Evolutionary conservation across 2,797 vertebrate species (phyloP), one percentile per base, ranked within the genome.

Genomic region (Decapterus maruadsi): DNA sequence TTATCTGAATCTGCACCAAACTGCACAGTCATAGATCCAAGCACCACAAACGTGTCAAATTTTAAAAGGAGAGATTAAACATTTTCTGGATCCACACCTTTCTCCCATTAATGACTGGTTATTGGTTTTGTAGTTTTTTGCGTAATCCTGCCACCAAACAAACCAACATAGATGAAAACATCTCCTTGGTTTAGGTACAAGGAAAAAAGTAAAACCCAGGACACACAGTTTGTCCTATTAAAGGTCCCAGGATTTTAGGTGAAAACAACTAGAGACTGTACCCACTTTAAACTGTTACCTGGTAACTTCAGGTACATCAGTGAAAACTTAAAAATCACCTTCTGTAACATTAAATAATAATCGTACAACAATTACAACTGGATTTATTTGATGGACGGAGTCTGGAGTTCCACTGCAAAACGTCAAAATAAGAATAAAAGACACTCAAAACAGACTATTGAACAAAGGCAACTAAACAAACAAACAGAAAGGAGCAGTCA

Each of bases 351-450:
- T 11, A 40, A 36, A 36, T 36, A 46, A n/a, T 46, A 60, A 42
- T n/a, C n/a, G n/a, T n/a, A n/a, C 45, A 42, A 8, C 16, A 9
- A 62, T 40, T 53, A 40, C 22, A 55, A 12, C 57, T 71, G 16
- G 36, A 50, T 72, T 75, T 29, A 34, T 65, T 62, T 64, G 4
- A 53, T 17, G 19, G 40, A 54, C 55, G 12, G 76, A 50, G 12
- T 31, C 45, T 42, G 17, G 4, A 55, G 19, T 51, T 42, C 53
- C 58, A 74, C 65, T 63, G 75, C 72, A 81, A 81, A 64, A 69
- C 31, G 13, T 56, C 46, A 51, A 68, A 73, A 57, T 62, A n/a
- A 68, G n/a, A 59, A 65, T 34, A 80, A 29, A 45, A 4, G 11
- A 64, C 51, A 80, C 55, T 22, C 42, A 68, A 70, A 75, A 74